Percentiles rank a stretch among this genome's conserved stretches.
These are phyloP conservation scores for Acropternis orthonyx DNA, from an alignment of 2,797 vertebrate species.

Conservation along the genomic window DNA sequence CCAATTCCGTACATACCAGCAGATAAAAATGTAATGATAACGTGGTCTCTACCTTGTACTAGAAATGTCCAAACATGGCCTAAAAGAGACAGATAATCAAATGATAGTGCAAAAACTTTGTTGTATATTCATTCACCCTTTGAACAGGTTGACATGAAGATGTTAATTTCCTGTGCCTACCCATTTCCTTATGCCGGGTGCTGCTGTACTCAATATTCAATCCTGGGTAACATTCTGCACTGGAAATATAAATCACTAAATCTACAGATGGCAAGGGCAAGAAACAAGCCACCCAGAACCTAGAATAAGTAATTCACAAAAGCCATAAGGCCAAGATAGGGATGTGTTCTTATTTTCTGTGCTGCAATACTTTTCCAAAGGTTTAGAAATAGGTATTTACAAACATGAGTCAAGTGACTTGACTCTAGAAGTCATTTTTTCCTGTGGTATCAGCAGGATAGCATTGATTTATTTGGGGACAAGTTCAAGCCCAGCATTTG, in stretches of 20 bases:
- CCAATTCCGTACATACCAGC: not conserved
- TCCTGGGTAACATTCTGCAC: not conserved
- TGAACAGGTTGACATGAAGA: not conserved
- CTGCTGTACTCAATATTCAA: not conserved
- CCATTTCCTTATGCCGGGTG: not conserved
- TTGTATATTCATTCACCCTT: not conserved
- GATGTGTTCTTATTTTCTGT: conserved; percentile 15
- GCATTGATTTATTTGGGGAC: conserved; percentile 64
- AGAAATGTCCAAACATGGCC: not conserved
- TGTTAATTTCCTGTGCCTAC: not conserved
- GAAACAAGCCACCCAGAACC: not conserved
- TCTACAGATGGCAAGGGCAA: conserved; percentile 8
- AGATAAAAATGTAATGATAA: not conserved
- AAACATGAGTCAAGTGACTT: conserved; percentile 45
- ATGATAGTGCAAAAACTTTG: not conserved
- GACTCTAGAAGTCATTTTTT: conserved; percentile 41
- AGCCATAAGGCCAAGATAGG: conserved; percentile 2
- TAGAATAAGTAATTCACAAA: conserved; percentile 33
- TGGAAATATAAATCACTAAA: conserved; percentile 27
- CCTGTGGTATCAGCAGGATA: conserved; percentile 43
- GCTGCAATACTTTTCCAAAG: conserved; percentile 15
- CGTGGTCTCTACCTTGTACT: not conserved
- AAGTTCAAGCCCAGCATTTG: conserved; percentile 58
- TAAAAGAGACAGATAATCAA: not conserved
- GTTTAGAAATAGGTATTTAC: conserved; percentile 51